A percentile compares a stretch with the other conserved stretches of the same genome.
phyloP scores from a whole-genome alignment of 2,888 invertebrate species.

The Drosophila melanocephala region DNA sequence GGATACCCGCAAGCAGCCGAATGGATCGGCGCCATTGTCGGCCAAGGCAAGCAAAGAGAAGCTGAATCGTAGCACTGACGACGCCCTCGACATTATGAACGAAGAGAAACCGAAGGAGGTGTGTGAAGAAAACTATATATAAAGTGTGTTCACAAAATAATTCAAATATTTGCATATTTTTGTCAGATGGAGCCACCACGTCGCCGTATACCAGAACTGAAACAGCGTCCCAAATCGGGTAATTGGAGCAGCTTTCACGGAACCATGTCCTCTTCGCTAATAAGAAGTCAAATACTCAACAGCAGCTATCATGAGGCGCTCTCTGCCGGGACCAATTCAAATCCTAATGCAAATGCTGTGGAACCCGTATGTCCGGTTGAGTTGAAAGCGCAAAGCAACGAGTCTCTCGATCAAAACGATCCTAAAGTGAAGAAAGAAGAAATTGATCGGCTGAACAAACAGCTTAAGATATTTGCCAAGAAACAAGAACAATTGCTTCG shows the following conservation, averaged over 20 bases:
- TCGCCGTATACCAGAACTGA: conserved; percentile 90
- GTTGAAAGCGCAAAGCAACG: conserved; percentile 82
- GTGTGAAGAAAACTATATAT: background rate
- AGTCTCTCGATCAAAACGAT: conserved; percentile 83
- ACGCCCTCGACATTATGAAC: conserved; percentile 85
- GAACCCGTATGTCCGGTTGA: conserved; percentile 59
- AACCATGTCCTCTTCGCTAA: conserved; percentile 86
- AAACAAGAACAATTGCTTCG: conserved; percentile 97
- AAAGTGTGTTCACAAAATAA: background rate
- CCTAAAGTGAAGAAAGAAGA: conserved; percentile 88
- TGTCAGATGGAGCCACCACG: conserved; percentile 88
- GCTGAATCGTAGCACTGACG: conserved; percentile 83
- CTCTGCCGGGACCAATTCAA: conserved; percentile 77
- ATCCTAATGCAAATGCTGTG: conserved; percentile 16
- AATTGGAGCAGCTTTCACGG: conserved; percentile 87
- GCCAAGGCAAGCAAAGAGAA: conserved; percentile 84
- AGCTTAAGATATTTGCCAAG: conserved; percentile 92
- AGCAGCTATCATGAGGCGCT: conserved; percentile 90
- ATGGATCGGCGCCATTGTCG: conserved; percentile 77
- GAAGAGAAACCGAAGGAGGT: conserved; percentile 86
- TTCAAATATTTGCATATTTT: conserved; percentile 3
- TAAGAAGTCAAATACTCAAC: conserved; percentile 88
- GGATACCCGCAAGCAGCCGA: conserved; percentile 86
- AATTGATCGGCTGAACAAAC: conserved; percentile 91
- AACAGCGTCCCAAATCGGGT: conserved; percentile 91